phyloP scores from a whole-genome alignment of 2,797 vertebrate genomes.

The Tachyglossus aculeatus region DNA sequence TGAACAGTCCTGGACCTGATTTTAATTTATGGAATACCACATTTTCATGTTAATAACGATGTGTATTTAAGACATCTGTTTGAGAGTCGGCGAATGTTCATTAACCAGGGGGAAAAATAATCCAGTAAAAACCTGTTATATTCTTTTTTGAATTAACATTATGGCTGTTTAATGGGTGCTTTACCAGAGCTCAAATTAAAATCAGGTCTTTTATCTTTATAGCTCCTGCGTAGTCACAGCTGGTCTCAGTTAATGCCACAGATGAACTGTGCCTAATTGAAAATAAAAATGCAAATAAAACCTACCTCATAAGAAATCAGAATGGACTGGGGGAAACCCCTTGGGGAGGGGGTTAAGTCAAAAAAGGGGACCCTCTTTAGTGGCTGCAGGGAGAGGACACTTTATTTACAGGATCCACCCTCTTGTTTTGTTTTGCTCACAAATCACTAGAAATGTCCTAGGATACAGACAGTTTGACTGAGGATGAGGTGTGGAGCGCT shows the following conservation, averaged over 20 bases:
- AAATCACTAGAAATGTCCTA: background rate
- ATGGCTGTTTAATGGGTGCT: conserved; percentile 77
- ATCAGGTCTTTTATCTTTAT: conserved; percentile 82
- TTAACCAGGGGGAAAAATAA: conserved; percentile 72
- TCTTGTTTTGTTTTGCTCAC: conserved; percentile 32
- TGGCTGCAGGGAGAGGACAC: conserved; percentile 19
- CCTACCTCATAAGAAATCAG: conserved; percentile 66
- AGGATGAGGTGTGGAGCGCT: background rate
- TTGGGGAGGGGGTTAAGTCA: conserved; percentile 41
- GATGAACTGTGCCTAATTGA: conserved; percentile 79
- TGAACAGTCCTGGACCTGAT: conserved; percentile 74
- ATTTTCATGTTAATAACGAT: conserved; percentile 80
- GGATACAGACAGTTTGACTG: background rate
- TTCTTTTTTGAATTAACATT: conserved; percentile 82
- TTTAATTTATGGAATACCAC: conserved; percentile 81
- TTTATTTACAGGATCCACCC: conserved; percentile 13
- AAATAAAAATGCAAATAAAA: conserved; percentile 82
- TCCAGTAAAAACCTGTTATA: conserved; percentile 74
- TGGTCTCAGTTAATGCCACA: conserved; percentile 77
- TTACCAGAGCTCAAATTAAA: conserved; percentile 81
- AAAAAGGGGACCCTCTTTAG: conserved; percentile 44
- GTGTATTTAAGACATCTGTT: conserved; percentile 82
- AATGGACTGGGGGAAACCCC: conserved; percentile 35
- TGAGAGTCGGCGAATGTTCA: conserved; percentile 80
- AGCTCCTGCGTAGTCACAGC: conserved; percentile 69